phyloP scores from a whole-genome alignment of 92 coral and sea anemone genomes.

The Bergia sp. region DNA sequence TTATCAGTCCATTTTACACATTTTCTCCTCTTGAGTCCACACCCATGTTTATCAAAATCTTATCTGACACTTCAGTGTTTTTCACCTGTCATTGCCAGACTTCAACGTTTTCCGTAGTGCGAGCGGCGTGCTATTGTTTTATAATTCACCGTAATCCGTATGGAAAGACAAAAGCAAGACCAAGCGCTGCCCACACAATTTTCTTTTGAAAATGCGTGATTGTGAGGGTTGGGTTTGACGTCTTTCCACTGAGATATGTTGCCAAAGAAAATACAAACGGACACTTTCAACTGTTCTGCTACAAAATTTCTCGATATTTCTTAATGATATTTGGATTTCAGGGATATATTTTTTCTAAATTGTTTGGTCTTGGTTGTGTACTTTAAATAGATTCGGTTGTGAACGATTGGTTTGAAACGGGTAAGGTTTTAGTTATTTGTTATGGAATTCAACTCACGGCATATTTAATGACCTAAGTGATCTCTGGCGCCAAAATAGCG shows the following conservation, averaged over 20 bases:
- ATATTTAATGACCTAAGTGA: background rate
- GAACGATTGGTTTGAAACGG: background rate
- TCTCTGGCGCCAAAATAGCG: slow-evolving; percentile 22
- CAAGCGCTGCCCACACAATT: background rate
- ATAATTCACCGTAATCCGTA: slow-evolving; percentile 25
- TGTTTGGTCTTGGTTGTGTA: background rate
- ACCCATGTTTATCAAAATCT: background rate
- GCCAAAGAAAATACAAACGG: background rate
- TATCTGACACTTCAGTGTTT: background rate
- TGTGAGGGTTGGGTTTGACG: background rate
- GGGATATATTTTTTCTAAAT: background rate
- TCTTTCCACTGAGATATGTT: background rate
- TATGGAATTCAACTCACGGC: background rate
- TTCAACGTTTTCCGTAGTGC: background rate
- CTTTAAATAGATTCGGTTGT: background rate
- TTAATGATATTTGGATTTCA: background rate
- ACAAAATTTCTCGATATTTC: no score
- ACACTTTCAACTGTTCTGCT: background rate
- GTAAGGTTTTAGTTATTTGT: background rate
- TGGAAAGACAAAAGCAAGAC: slow-evolving; percentile 25
- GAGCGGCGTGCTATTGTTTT: background rate
- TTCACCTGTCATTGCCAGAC: slow-evolving; percentile 30
- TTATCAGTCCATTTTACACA: slow-evolving; percentile 14
- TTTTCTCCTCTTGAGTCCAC: slow-evolving; percentile 20
- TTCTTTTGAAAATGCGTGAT: background rate